Base-by-base conservation (phyloP, 2,113 vertebrate species). In the Pipa parva region DNA sequence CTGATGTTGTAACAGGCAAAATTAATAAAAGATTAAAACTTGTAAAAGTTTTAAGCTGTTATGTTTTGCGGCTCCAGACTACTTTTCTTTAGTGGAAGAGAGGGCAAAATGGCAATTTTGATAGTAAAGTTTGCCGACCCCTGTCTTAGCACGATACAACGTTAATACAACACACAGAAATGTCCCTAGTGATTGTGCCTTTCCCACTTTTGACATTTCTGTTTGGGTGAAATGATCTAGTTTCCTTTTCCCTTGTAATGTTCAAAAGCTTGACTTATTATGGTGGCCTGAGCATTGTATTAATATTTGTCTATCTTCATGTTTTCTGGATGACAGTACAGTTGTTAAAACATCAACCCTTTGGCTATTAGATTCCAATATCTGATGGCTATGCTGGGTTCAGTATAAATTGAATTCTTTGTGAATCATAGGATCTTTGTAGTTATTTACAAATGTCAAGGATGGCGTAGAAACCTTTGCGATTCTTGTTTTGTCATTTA, bases 151-250 rank as follows among this genome's bases (percentile, higher is more conserved):
- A n/a, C n/a, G n/a, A n/a, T n/a, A n/a, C n/a, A n/a, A n/a, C n/a
- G n/a, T n/a, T n/a, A n/a, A n/a, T n/a, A n/a, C n/a, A n/a, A n/a
- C n/a, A n/a, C n/a, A n/a, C n/a, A n/a, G n/a, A n/a, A n/a, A n/a
- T n/a, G n/a, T n/a, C n/a, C n/a, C n/a, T n/a, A n/a, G n/a, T n/a
- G n/a, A n/a, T n/a, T n/a, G n/a, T n/a, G n/a, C n/a, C n/a, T n/a
- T n/a, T n/a, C n/a, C n/a, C n/a, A n/a, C n/a, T n/a, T n/a, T 36
- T 67, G 63, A 58, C 63, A 59, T 50, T 67, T 58, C 13, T 48
- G 52, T 33, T 36, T 59, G 13, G 26, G 54, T 67, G 20, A 65
- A 56, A 20, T 65, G 63, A 67, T 67, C 28, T 49, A n/a, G n/a
- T 67, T 67, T 49, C 28, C 24, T 20, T 58, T 67, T 66, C 29